These are phyloP conservation scores for Rhea pennata DNA, from an alignment of 2,113 vertebrate species.

Conservation along the genomic window DNA sequence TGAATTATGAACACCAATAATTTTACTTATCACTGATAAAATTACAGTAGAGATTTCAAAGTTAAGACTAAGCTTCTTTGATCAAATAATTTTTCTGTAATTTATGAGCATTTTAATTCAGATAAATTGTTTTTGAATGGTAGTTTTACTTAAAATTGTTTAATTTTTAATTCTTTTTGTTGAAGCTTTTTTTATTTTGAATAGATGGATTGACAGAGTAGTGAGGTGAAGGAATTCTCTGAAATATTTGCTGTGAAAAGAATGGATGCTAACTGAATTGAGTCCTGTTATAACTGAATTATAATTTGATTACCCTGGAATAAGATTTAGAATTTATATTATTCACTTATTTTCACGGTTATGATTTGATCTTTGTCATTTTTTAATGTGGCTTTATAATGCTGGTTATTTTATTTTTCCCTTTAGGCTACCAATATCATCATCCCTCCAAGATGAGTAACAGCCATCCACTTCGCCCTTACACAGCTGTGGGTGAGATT, in stretches of 20 bases:
- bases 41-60: background rate
- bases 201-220: background rate
- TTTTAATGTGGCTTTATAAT: background rate
- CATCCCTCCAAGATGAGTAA: constrained; percentile 89
- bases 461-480: constrained; percentile 91
- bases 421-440: constrained; percentile 60
- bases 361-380: background rate
- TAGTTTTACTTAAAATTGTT: background rate
- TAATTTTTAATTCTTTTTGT: background rate
- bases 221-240: background rate
- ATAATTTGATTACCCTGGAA: too few relatives aligned
- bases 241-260: background rate
- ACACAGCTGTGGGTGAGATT: constrained; percentile 93
- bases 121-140: background rate
- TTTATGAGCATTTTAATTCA: background rate
- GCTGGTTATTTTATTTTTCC: background rate
- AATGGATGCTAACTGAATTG: background rate
- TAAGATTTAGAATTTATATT: background rate
- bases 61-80: background rate
- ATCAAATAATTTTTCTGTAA: background rate
- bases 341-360: background rate
- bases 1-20: background rate
- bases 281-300: background rate
- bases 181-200: constrained; percentile 29
- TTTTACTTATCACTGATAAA: background rate